A percentile compares a stretch with the other conserved stretches of the same genome.
Evolutionary conservation across 2,888 invertebrate species (phyloP).

Genomic region (Caenorhabditis wallacei): DNA sequence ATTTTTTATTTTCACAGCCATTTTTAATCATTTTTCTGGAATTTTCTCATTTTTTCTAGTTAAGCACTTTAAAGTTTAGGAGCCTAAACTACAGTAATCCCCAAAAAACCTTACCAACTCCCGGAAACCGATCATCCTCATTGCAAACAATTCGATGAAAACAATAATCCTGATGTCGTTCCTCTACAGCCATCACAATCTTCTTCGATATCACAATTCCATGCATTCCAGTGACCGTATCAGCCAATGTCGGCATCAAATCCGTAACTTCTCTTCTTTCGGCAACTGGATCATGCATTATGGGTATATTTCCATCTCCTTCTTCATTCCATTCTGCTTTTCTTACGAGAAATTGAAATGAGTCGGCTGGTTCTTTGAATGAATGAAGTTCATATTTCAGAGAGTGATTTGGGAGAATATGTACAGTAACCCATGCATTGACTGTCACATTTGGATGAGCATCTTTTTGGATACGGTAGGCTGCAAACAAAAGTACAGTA

Average conservation of each 20-base stretch:
- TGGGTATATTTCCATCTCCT: background rate
- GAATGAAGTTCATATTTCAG: conserved; percentile 36
- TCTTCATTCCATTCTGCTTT: conserved; percentile 34
- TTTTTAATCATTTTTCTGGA: no score
- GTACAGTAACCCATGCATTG: conserved; percentile 36
- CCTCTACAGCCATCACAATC: conserved; percentile 11
- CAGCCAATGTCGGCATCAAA: background rate
- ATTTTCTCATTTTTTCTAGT: no score
- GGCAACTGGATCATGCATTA: background rate
- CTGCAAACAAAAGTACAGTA: conserved; percentile 15
- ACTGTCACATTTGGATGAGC: conserved; percentile 40
- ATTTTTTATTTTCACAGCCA: no score
- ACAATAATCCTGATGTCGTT: conserved; percentile 12
- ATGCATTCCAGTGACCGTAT: conserved; percentile 20
- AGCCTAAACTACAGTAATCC: background rate
- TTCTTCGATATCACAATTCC: conserved; percentile 37
- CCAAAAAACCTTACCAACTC: conserved; percentile 14
- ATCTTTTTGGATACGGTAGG: conserved; percentile 3
- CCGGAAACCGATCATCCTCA: conserved; percentile 21
- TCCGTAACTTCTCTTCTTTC: background rate
- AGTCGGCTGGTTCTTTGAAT: conserved; percentile 8
- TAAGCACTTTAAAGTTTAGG: no score
- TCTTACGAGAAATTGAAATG: conserved; percentile 2
- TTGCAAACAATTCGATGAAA: conserved; percentile 37
- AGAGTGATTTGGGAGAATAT: conserved; percentile 18